Evolutionary conservation across 2,888 invertebrate species (phyloP).

Genomic region (Synanthedon andrenaeformis): DNA sequence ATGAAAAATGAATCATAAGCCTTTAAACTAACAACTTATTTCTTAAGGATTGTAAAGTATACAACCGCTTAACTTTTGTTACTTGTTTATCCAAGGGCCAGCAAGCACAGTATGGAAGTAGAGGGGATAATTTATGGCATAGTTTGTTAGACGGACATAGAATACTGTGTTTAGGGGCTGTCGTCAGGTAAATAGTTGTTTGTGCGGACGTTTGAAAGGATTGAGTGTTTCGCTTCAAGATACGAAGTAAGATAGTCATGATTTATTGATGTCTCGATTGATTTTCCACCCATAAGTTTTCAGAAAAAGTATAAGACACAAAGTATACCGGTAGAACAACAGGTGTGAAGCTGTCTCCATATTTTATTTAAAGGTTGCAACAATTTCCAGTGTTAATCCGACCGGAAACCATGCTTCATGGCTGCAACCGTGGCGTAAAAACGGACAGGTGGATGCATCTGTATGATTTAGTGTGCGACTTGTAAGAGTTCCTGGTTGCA

Average conservation of each 20-base stretch:
- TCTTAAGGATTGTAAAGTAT: too few relatives aligned
- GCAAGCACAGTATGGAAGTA: conserved; percentile 27
- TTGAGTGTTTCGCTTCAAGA: conserved; percentile 1
- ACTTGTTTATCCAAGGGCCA: conserved; percentile 3
- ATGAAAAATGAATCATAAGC: too few relatives aligned
- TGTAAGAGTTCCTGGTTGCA: not conserved
- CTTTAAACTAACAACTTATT: too few relatives aligned
- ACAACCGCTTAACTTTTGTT: too few relatives aligned
- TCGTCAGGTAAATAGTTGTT: conserved; percentile 15
- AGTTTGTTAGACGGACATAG: conserved; percentile 27
- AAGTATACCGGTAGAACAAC: too few relatives aligned
- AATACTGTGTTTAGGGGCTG: conserved; percentile 11
- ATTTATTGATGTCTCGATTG: too few relatives aligned
- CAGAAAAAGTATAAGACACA: too few relatives aligned
- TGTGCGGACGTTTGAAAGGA: conserved; percentile 13
- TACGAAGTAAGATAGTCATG: not conserved
- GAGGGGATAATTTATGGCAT: conserved; percentile 40
- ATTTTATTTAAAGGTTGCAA: not conserved
- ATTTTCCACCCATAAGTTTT: too few relatives aligned
- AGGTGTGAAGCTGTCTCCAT: too few relatives aligned
- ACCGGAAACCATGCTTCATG: not conserved
- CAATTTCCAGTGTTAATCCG: not conserved
- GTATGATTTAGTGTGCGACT: not conserved
- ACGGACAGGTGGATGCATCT: not conserved
- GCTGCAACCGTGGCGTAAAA: not conserved